Conservation (phyloP, 1,140 invertebrate species). For the Diuraphis noxia region DNA sequence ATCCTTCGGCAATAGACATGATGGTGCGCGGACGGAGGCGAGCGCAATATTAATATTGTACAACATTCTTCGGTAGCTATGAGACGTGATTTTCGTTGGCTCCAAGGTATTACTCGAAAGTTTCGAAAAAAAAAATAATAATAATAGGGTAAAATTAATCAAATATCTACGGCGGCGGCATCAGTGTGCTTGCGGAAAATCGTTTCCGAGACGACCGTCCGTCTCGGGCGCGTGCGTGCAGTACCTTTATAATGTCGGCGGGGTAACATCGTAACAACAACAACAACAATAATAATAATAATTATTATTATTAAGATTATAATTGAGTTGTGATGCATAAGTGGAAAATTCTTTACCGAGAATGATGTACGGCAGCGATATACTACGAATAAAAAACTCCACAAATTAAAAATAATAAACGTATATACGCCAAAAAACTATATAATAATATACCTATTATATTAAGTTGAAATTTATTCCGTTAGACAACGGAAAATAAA, state of each 20-base stretch:
- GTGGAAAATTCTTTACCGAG: background rate
- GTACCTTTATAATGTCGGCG: background rate
- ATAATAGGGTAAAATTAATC: conserved; percentile 46
- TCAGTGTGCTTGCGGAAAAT: conserved; percentile 9
- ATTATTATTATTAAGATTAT: conserved; percentile 6
- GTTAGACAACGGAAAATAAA: background rate
- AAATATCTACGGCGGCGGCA: background rate
- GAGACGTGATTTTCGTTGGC: conserved; percentile 48
- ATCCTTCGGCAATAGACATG: background rate
- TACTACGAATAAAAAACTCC: background rate
- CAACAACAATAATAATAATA: background rate
- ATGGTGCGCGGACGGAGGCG: background rate
- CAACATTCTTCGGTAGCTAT: conserved; percentile 48
- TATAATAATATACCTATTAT: background rate
- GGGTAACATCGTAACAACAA: no score
- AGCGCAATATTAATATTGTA: conserved; percentile 35
- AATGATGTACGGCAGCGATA: background rate
- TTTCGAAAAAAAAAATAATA: background rate
- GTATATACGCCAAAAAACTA: background rate
- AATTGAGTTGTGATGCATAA: background rate
- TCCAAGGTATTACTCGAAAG: conserved; percentile 44
- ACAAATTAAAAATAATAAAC: conserved; percentile 15
- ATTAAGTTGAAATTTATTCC: background rate
- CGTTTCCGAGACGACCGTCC: background rate
- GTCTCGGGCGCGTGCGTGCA: background rate